These are phyloP conservation scores for Tiliacea citrago DNA, from an alignment of 2,888 invertebrate genomes.

Conservation along the genomic window DNA sequence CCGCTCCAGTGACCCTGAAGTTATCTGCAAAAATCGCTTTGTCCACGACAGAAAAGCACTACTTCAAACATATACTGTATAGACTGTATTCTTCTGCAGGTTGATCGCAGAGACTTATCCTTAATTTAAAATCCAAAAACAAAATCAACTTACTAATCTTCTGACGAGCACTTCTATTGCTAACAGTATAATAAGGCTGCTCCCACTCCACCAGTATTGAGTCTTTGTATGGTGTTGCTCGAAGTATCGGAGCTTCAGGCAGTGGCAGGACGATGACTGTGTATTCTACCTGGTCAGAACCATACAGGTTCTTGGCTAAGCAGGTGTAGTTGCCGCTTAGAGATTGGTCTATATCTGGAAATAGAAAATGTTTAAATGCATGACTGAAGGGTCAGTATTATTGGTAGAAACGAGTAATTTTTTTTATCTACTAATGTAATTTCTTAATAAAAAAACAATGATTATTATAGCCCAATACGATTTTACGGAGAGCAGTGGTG, in stretches of 20 bases:
- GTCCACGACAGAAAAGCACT: neutral
- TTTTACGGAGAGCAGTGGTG: no score
- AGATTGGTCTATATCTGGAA: slow-evolving; percentile 88
- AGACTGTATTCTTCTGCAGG: neutral
- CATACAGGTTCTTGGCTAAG: slow-evolving; percentile 95
- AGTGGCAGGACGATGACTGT: slow-evolving; percentile 94
- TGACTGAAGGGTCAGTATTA: neutral
- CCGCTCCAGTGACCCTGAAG: no score
- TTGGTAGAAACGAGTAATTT: neutral
- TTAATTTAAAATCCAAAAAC: neutral
- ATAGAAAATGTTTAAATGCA: neutral
- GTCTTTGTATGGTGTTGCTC: slow-evolving; percentile 88
- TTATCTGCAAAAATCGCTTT: neutral
- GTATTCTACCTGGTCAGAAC: slow-evolving; percentile 95
- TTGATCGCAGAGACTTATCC: neutral
- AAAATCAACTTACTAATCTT: slow-evolving; percentile 82
- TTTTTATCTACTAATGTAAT: no score
- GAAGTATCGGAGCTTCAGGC: slow-evolving; percentile 93
- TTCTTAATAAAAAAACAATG: no score
- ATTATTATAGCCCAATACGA: no score
- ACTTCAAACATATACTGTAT: neutral
- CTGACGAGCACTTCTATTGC: slow-evolving; percentile 79
- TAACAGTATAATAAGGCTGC: slow-evolving; percentile 86
- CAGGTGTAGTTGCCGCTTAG: slow-evolving; percentile 95
- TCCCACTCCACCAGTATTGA: slow-evolving; percentile 92